Conservation (phyloP, 2,888 invertebrate genomes). For the Actias luna region DNA sequence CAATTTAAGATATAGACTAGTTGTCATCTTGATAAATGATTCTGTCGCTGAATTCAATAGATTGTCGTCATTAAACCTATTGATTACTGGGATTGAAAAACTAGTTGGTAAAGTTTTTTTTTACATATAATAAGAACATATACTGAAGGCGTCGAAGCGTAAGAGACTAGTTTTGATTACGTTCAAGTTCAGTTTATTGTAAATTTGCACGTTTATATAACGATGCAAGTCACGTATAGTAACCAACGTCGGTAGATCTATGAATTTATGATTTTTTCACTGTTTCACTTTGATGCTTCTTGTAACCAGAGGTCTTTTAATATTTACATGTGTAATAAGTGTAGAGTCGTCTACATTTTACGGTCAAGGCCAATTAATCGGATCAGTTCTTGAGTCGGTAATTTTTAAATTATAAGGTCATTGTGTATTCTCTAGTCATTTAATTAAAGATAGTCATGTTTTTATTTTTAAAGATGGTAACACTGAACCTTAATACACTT, state of each 20-base stretch:
- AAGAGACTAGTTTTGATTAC: neutral
- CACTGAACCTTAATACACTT: too few species aligned
- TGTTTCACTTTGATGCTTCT: constrained; percentile 21
- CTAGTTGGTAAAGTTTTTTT: too few species aligned
- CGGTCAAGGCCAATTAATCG: constrained; percentile 64
- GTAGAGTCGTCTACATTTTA: constrained; percentile 45
- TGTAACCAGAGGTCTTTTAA: constrained; percentile 26
- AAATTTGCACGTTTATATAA: constrained; percentile 37
- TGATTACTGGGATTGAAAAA: too few species aligned
- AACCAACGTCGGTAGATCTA: constrained; percentile 30
- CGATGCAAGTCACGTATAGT: constrained; percentile 38
- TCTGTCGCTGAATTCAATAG: too few species aligned
- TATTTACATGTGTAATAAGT: constrained; percentile 20
- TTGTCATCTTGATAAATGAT: too few species aligned
- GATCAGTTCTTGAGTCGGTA: constrained; percentile 4
- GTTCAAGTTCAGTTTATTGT: constrained; percentile 18
- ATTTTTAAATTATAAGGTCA: neutral
- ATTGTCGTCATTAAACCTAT: too few species aligned
- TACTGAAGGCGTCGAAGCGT: neutral
- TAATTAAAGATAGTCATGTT: neutral
- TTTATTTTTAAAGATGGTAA: too few species aligned
- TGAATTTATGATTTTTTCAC: constrained; percentile 22
- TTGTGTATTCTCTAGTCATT: neutral
- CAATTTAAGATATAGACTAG: too few species aligned
- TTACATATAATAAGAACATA: neutral